phyloP scores from a whole-genome alignment of 2,113 vertebrate species.

The Cinclus cinclus region DNA sequence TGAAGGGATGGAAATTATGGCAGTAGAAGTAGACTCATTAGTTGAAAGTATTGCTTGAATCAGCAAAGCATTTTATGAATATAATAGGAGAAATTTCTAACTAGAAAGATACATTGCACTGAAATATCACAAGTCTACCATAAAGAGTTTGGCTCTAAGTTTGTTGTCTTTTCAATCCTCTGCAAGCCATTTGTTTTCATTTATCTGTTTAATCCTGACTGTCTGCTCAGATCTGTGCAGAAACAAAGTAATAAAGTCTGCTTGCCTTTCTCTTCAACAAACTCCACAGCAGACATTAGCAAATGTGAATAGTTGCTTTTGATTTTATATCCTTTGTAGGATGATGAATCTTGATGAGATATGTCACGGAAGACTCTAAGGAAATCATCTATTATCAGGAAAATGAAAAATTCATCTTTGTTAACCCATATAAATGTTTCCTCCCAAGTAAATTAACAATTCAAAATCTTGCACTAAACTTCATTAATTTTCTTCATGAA shows the following conservation, averaged over 20 bases:
- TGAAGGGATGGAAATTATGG: background rate
- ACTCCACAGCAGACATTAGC: background rate
- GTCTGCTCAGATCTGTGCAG: background rate
- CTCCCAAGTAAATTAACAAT: conserved; percentile 34
- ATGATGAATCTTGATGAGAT: conserved; percentile 23
- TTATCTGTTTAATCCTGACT: background rate
- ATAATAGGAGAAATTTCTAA: background rate
- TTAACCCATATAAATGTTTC: conserved; percentile 11
- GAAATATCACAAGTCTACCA: background rate
- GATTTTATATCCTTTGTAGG: background rate
- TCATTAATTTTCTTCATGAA: conserved; percentile 60
- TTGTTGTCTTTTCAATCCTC: background rate
- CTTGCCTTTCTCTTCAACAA: background rate
- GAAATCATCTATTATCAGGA: conserved; percentile 43
- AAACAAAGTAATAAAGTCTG: background rate
- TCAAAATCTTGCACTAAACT: conserved; percentile 51
- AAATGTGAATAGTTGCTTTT: conserved; percentile 13
- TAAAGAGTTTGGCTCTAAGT: background rate
- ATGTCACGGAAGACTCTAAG: conserved; percentile 37
- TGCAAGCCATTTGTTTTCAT: background rate
- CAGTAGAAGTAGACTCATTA: accelerated
- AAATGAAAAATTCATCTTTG: conserved; percentile 47
- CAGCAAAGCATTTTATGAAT: background rate
- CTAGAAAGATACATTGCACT: background rate
- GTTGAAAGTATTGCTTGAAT: background rate